Base-by-base conservation (phyloP, 2,113 vertebrate genomes). In the Actinemys pallida region DNA sequence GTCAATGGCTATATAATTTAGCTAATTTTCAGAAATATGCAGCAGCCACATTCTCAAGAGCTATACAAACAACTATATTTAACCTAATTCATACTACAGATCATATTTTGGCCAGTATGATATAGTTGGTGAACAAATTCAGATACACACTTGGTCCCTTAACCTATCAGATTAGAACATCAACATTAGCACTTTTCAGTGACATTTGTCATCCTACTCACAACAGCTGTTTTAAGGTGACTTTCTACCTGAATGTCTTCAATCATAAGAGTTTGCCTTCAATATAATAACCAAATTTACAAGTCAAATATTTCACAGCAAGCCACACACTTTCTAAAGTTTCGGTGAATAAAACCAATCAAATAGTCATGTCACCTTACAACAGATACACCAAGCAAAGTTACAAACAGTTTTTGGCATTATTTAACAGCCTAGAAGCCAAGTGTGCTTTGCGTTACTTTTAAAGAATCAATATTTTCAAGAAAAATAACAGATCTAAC, bases 41-140 rank as follows among this genome's bases (percentile, higher is more conserved):
- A 99, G 98, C 99, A 98, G 99, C 99, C 99, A 99, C 98, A 98
- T 99, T 99, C 98, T 98, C 98, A 98, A 98, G 97, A 99, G 97
- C 98, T 98, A 98, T 97, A 97, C 98, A 98, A 98, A 99, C 98
- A 98, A 99, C 99, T 98, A 98, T 98, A 98, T 98, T 98, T 98
- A 99, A 99, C 99, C 99, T 99, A 98, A 98, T 99, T 98, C 98
- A 98, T 99, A 98, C 99, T 98, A 98, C 97, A 99, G 98, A 98
- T 98, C 98, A 98, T 98, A 98, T 99, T 98, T 98, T 98, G 98
- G 97, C 98, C 98, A 98, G 98, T 98, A 98, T 98, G 98, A 98
- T 98, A 98, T 99, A 99, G 99, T 99, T 99, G 98, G 98, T 99
- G 98, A 99, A 99, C 99, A 99, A 98, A 98, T 98, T 98, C 99